Percentiles rank a stretch among this genome's conserved stretches.
Conservation (phyloP, 37 sponge, comb jelly and placozoan species). For the Aplysina aerophoba region DNA sequence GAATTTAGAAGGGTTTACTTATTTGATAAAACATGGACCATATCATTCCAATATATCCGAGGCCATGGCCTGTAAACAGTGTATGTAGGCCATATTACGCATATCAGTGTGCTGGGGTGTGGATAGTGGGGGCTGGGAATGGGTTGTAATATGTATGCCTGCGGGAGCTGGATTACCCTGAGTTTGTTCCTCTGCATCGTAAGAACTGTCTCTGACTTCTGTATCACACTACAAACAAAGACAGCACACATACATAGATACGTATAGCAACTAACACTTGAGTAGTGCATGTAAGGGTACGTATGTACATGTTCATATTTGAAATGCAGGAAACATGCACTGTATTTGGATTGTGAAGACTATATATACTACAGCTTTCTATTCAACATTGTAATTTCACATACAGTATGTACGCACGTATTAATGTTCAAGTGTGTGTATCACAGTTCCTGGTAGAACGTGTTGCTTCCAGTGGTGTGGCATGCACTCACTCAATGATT, state of each 20-base stretch:
- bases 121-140: background rate
- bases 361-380: no score
- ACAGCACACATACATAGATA: background rate
- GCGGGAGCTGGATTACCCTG: slow-evolving; percentile 20
- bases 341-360: no score
- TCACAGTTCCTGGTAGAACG: background rate
- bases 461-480: background rate
- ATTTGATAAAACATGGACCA: no score
- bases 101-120: slow-evolving; percentile 22
- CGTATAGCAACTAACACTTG: slow-evolving; percentile 20
- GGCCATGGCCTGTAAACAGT: no score
- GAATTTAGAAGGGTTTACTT: no score
- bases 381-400: no score
- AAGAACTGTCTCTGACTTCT: slow-evolving; percentile 57
- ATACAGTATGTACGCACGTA: no score
- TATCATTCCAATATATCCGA: no score
- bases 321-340: no score
- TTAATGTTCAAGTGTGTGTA: no score
- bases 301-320: slow-evolving; percentile 28
- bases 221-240: slow-evolving; percentile 35
- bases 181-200: slow-evolving; percentile 61
- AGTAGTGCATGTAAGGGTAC: background rate
- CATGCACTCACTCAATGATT: slow-evolving; percentile 28
- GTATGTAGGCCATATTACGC: slow-evolving; percentile 8
- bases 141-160: no score